Evolutionary conservation across 2,113 vertebrate species (phyloP).

Genomic region (Pelecanus crispus): DNA sequence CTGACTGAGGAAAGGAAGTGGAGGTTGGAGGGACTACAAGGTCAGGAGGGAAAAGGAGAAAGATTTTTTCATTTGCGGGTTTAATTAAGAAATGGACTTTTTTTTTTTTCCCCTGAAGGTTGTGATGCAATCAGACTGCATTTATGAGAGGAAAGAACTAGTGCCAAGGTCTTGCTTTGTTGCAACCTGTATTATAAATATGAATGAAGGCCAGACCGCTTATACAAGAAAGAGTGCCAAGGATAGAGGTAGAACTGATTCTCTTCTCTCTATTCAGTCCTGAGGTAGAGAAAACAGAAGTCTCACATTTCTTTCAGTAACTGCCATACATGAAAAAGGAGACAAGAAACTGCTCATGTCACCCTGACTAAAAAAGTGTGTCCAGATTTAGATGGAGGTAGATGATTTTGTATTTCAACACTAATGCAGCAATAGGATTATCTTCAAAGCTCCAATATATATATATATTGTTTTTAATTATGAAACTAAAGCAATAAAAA

Average conservation of each 20-base stretch:
- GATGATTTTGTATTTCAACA: background rate
- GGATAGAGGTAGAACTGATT: background rate
- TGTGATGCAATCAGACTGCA: background rate
- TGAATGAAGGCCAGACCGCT: background rate
- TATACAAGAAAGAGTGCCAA: background rate
- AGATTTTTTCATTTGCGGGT: background rate
- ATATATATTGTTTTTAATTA: background rate
- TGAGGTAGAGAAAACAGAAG: background rate
- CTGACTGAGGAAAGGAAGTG: background rate
- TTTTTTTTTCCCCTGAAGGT: background rate
- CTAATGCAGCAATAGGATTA: background rate
- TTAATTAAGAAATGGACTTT: constrained; percentile 11
- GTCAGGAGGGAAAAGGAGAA: background rate
- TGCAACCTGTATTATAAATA: background rate
- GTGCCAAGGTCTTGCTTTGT: background rate
- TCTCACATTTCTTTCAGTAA: background rate
- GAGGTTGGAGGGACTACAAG: background rate
- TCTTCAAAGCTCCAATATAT: background rate
- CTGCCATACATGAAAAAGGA: background rate
- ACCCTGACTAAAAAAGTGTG: background rate
- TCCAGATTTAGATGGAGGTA: background rate
- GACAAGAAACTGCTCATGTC: background rate
- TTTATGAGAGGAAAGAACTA: background rate
- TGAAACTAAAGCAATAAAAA: background rate
- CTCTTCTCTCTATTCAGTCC: background rate